A percentile compares a stretch with the other conserved stretches of the same genome.
phyloP scores from a whole-genome alignment of 1,140 invertebrate genomes.

The Megalonaias nervosa region DNA sequence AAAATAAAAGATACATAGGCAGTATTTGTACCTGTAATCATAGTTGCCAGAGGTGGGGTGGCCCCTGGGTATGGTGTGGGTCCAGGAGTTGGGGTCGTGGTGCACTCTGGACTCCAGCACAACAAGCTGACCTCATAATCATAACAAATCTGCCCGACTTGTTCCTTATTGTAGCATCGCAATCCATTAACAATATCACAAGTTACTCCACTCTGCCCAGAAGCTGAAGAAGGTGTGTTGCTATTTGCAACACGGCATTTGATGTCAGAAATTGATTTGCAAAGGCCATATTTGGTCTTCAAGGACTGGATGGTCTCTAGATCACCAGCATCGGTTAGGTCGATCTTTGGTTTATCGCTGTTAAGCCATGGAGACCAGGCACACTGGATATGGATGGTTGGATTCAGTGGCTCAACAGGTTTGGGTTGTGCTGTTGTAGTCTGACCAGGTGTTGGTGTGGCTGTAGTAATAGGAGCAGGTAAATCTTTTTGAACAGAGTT shows the following conservation, averaged over 20 bases:
- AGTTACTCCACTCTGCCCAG: conserved; percentile 71
- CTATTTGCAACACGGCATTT: conserved; percentile 80
- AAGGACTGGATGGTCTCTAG: conserved; percentile 61
- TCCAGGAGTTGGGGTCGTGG: neutral
- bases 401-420: neutral
- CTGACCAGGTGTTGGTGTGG: neutral
- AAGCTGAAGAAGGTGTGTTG: conserved; percentile 78
- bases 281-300: conserved; percentile 68
- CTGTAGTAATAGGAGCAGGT: neutral
- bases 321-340: conserved; percentile 54
- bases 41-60: neutral
- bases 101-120: conserved; percentile 48
- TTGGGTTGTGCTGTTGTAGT: neutral
- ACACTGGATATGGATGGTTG: conserved; percentile 30
- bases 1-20: no score
- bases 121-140: conserved; percentile 57
- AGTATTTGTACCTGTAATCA: conserved; percentile 3
- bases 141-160: conserved; percentile 36
- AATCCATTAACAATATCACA: conserved; percentile 68
- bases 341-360: conserved; percentile 43
- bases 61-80: conserved; percentile 10
- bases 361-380: conserved; percentile 66
- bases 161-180: conserved; percentile 64
- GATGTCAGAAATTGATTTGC: conserved; percentile 80
- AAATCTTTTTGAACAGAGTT: no score